Evolutionary conservation across 2,797 vertebrate species (phyloP).

Genomic region (Sebastes wilsoni): DNA sequence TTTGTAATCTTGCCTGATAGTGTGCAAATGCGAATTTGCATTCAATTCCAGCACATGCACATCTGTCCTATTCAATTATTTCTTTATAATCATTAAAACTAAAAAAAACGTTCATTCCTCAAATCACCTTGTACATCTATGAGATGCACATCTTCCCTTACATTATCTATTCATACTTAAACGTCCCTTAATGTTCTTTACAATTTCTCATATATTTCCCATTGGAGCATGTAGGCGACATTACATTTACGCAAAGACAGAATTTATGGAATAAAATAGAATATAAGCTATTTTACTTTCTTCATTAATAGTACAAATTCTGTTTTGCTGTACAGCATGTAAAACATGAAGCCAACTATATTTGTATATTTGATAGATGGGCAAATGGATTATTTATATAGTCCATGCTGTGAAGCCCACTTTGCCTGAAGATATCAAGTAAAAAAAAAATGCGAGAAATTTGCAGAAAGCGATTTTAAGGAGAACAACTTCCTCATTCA

Average conservation of each 20-base stretch:
- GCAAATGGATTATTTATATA: slow-evolving; percentile 11
- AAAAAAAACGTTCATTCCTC: neutral
- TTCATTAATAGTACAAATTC: neutral
- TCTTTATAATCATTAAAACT: neutral
- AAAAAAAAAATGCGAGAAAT: slow-evolving; percentile 34
- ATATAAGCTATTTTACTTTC: neutral
- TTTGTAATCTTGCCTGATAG: neutral
- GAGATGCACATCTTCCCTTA: neutral
- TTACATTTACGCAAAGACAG: neutral
- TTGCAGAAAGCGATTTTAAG: slow-evolving; percentile 26
- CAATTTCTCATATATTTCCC: neutral
- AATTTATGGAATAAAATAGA: neutral
- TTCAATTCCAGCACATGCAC: neutral
- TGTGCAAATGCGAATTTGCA: neutral
- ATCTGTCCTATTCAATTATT: neutral
- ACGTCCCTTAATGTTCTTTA: no score
- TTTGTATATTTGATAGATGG: neutral
- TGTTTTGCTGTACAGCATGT: neutral
- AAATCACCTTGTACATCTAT: neutral
- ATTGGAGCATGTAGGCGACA: neutral
- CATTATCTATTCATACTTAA: neutral
- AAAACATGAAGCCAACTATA: neutral
- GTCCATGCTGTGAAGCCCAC: slow-evolving; percentile 2
- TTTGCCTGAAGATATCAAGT: slow-evolving; percentile 31
- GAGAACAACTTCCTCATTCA: slow-evolving; percentile 42